Evolutionary conservation across 2,888 invertebrate species (phyloP).

Genomic region (Blastobasis adustella): DNA sequence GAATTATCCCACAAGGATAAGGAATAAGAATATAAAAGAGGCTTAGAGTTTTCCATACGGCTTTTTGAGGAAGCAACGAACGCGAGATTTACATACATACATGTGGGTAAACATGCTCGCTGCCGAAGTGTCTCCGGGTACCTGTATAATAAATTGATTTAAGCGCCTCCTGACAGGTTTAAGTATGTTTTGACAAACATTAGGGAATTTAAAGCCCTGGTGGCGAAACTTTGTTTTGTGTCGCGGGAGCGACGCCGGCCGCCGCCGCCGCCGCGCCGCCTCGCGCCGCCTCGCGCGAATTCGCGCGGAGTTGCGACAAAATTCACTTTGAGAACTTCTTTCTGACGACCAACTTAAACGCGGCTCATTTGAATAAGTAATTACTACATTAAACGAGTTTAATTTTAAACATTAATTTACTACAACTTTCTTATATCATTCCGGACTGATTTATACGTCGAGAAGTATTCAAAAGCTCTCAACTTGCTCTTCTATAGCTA

Average conservation of each 20-base stretch:
- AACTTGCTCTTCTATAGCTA: conserved; percentile 3
- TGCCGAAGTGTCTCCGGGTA: conserved; percentile 55
- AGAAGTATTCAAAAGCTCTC: too few relatives aligned
- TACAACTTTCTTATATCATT: neutral
- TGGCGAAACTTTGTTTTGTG: conserved; percentile 57
- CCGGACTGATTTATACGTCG: too few relatives aligned
- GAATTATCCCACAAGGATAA: conserved; percentile 71
- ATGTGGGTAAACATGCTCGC: conserved; percentile 53
- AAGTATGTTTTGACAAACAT: conserved; percentile 70
- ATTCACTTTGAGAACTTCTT: conserved; percentile 28
- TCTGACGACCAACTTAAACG: conserved; percentile 22
- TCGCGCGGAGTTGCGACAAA: conserved; percentile 34
- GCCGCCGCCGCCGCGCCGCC: conserved; percentile 32
- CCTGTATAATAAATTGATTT: conserved; percentile 72
- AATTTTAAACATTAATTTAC: conserved; percentile 8
- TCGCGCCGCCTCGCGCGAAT: conserved; percentile 34
- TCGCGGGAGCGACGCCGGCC: conserved; percentile 30
- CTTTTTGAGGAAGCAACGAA: conserved; percentile 61
- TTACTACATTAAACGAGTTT: conserved; percentile 16
- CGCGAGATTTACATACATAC: conserved; percentile 63
- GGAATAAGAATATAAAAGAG: conserved; percentile 70
- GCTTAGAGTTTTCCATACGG: conserved; percentile 67
- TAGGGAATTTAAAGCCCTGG: conserved; percentile 61
- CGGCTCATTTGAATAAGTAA: conserved; percentile 25
- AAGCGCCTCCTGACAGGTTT: conserved; percentile 67